A percentile compares a stretch with the other conserved stretches of the same genome.
Evolutionary conservation across 2,113 vertebrate species (phyloP).

Genomic region (Megaceryle maxima): DNA sequence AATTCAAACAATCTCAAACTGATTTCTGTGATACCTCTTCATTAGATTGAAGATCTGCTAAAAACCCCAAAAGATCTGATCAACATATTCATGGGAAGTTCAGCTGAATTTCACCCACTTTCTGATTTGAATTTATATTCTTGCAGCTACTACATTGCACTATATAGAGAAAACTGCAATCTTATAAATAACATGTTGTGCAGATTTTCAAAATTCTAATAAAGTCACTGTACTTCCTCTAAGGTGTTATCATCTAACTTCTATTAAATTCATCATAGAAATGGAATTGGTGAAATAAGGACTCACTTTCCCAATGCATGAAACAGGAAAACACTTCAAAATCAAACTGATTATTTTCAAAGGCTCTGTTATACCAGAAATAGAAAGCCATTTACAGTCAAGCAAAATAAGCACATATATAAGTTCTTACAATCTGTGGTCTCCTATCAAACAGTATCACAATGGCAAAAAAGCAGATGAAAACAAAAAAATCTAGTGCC

Average conservation of each 20-base stretch:
- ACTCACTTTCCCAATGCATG: background rate
- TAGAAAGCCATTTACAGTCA: background rate
- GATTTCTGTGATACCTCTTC: background rate
- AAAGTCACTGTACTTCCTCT: background rate
- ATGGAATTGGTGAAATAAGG: background rate
- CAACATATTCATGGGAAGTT: background rate
- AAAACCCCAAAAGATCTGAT: background rate
- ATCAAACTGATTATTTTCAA: background rate
- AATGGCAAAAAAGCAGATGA: background rate
- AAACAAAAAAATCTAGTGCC: background rate
- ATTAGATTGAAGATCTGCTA: background rate
- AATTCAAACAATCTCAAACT: background rate
- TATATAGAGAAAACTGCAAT: background rate
- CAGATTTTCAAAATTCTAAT: background rate
- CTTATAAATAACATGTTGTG: background rate
- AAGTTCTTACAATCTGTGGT: background rate
- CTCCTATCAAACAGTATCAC: background rate
- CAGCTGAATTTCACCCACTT: background rate
- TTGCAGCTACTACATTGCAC: background rate
- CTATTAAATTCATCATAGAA: background rate
- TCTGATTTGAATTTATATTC: background rate
- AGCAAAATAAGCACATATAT: background rate
- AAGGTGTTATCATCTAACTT: background rate
- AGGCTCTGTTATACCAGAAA: background rate
- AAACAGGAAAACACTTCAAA: background rate